phyloP scores from a whole-genome alignment of 2,888 invertebrate genomes.

The Clistopyga incitator region DNA sequence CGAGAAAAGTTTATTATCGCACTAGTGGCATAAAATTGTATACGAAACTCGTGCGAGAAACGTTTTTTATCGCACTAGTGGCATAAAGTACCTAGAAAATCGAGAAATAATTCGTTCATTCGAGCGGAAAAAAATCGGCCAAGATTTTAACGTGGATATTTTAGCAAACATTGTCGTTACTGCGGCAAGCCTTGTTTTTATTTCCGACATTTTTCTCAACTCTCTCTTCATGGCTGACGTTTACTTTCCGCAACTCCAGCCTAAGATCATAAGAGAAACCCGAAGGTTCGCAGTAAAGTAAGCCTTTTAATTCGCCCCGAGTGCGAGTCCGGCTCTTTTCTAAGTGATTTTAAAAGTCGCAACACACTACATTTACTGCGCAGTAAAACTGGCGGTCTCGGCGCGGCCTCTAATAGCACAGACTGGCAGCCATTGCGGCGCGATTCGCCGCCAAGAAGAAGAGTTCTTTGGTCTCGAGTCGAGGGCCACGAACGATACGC shows the following conservation, averaged over 20 bases:
- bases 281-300: constrained; percentile 74
- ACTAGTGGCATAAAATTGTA: too few relatives aligned
- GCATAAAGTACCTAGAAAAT: too few relatives aligned
- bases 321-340: constrained; percentile 69
- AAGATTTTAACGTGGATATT: background rate
- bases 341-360: constrained; percentile 82
- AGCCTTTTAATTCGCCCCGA: constrained; percentile 77
- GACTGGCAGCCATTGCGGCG: constrained; percentile 67
- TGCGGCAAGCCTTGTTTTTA: background rate
- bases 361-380: constrained; percentile 80
- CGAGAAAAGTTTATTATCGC: too few relatives aligned
- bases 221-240: background rate
- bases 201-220: background rate
- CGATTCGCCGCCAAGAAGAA: constrained; percentile 44
- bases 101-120: too few relatives aligned
- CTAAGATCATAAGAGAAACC: constrained; percentile 45
- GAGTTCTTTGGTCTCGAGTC: constrained; percentile 54
- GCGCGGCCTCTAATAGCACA: constrained; percentile 77
- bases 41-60: too few relatives aligned
- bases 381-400: constrained; percentile 77
- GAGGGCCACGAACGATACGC: background rate
- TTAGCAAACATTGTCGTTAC: background rate
- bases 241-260: background rate
- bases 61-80: too few relatives aligned
- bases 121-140: too few relatives aligned